Percentiles rank a stretch among this genome's conserved stretches.
phyloP scores from a whole-genome alignment of 2,797 vertebrate genomes.

The Megalops cyprinoides region DNA sequence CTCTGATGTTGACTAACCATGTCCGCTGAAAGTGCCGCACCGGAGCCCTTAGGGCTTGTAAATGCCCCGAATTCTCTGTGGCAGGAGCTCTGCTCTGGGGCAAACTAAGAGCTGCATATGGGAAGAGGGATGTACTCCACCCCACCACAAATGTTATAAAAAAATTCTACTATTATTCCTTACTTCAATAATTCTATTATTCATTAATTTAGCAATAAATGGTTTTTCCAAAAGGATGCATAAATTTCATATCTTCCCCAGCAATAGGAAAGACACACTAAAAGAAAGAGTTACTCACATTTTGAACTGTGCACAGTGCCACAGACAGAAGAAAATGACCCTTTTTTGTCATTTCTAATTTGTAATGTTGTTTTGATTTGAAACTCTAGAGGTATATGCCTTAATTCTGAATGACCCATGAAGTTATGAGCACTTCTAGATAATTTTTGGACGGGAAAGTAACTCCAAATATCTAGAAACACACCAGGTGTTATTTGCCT shows the following conservation, averaged over 20 bases:
- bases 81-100: conserved; percentile 27
- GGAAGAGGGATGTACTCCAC: neutral
- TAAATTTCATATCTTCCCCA: too few relatives aligned
- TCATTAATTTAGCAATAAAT: neutral
- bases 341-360: too few relatives aligned
- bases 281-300: too few relatives aligned
- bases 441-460: neutral
- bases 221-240: too few relatives aligned
- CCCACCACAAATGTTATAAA: neutral
- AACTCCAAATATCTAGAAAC: neutral
- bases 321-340: too few relatives aligned
- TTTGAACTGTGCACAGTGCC: too few relatives aligned
- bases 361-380: too few relatives aligned
- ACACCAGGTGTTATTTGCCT: neutral
- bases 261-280: too few relatives aligned
- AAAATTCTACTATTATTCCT: neutral
- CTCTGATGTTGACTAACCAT: neutral
- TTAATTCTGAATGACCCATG: neutral
- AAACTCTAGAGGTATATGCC: too few relatives aligned
- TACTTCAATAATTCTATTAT: neutral
- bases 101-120: neutral
- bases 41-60: conserved; percentile 19
- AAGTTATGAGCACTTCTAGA: neutral
- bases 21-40: neutral
- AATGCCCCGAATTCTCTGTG: conserved; percentile 39